Evolutionary conservation across 2,113 vertebrate species (phyloP).

Genomic region (Candoia aspera): DNA sequence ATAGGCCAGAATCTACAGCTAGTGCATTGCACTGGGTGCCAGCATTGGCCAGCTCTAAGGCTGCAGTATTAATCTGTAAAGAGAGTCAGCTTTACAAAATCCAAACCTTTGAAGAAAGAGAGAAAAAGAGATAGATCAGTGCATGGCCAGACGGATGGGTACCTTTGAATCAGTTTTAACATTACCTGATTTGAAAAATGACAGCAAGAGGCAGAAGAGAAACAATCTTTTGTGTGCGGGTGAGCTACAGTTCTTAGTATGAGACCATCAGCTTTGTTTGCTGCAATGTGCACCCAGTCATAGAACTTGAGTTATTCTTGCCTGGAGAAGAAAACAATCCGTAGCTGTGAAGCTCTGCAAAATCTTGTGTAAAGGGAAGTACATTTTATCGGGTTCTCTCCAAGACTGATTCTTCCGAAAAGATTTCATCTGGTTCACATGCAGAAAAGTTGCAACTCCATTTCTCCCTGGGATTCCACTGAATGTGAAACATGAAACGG

Average conservation of each 20-base stretch:
- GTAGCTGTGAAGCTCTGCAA: constrained; percentile 11
- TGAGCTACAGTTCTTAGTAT: not conserved
- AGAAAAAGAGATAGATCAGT: not conserved
- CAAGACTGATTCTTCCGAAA: constrained; percentile 54
- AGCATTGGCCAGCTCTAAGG: not conserved
- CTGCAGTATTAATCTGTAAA: not conserved
- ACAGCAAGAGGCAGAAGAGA: not conserved
- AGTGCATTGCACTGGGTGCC: not conserved
- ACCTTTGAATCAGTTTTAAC: not conserved
- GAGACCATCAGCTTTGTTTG: not conserved
- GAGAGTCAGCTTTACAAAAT: not conserved
- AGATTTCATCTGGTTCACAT: constrained; percentile 54
- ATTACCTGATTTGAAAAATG: not conserved
- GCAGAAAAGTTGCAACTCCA: constrained; percentile 40
- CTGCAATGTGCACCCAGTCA: constrained; percentile 14
- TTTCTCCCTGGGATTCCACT: constrained; percentile 53
- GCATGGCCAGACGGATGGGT: not conserved
- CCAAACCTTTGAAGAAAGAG: not conserved
- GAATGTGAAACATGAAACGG: constrained; percentile 54
- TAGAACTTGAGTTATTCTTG: not conserved
- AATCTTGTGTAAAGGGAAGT: constrained; percentile 33
- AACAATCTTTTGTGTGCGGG: not conserved
- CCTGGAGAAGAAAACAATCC: not conserved
- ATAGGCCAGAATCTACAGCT: not conserved
- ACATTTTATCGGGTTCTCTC: constrained; percentile 36